phyloP scores from a whole-genome alignment of 2,888 invertebrate genomes.

The Frankliniella fusca region DNA sequence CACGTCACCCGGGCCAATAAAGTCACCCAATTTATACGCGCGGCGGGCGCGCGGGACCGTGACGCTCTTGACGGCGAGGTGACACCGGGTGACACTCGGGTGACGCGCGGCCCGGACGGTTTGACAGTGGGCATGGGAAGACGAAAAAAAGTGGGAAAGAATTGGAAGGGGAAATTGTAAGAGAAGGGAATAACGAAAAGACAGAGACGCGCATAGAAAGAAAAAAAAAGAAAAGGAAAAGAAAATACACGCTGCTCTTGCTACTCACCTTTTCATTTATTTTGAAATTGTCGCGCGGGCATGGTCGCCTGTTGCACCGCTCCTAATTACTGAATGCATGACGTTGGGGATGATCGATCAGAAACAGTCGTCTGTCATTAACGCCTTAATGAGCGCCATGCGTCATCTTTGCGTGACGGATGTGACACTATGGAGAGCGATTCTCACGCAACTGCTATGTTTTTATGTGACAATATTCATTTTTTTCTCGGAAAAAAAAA shows the following conservation, averaged over 20 bases:
- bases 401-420: not conserved
- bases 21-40: slow-evolving; percentile 12
- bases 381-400: not conserved
- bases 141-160: not conserved
- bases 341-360: not conserved
- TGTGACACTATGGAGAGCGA: slow-evolving; percentile 10
- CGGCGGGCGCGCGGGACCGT: not conserved
- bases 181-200: slow-evolving; percentile 26
- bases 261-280: no score
- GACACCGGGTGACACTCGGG: no score
- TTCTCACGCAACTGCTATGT: not conserved
- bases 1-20: not conserved
- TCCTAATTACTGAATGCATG: not conserved
- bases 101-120: no score
- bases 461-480: not conserved
- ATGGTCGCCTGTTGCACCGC: no score
- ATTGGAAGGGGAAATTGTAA: not conserved
- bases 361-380: not conserved
- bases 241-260: not conserved
- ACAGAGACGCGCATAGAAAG: not conserved
- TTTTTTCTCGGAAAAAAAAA: not conserved
- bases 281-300: not conserved
- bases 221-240: slow-evolving; percentile 19
- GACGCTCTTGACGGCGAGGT: not conserved
- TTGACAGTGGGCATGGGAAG: not conserved